These are phyloP conservation scores for Diceros bicornis DNA, from an alignment of 2,797 vertebrate species.

Conservation along the genomic window DNA sequence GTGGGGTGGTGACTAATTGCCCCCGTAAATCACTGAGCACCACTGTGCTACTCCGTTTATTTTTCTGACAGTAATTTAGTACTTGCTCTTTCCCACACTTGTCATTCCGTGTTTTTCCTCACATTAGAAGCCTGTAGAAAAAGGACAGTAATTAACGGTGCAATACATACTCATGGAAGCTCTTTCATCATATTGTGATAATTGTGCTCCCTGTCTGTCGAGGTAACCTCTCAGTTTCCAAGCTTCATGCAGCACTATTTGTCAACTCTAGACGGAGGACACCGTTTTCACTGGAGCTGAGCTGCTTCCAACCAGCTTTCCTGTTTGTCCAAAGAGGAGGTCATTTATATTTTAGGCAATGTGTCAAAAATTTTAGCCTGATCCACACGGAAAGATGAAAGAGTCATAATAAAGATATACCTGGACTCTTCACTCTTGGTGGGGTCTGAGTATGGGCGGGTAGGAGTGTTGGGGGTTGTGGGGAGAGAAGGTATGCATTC, in stretches of 20 bases:
- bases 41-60: conserved; percentile 97
- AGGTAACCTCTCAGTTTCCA: conserved; percentile 94
- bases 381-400: conserved; percentile 91
- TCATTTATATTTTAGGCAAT: conserved; percentile 94
- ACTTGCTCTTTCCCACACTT: conserved; percentile 99
- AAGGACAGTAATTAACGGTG: conserved; percentile 99
- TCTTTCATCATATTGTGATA: conserved; percentile 99
- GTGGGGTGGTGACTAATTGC: conserved; percentile 99
- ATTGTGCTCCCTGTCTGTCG: conserved; percentile 99
- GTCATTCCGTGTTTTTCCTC: conserved; percentile 99
- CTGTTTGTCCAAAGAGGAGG: conserved; percentile 93
- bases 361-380: conserved; percentile 94
- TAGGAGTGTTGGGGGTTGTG: not conserved
- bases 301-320: conserved; percentile 89
- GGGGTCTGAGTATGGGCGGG: conserved; percentile 34
- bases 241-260: conserved; percentile 94
- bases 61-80: conserved; percentile 99
- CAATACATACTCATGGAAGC: conserved; percentile 94
- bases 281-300: conserved; percentile 87
- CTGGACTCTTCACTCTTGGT: conserved; percentile 88
- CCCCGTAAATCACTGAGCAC: conserved; percentile 98
- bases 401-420: conserved; percentile 90
- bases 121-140: conserved; percentile 99
- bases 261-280: conserved; percentile 93
- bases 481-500: conserved; percentile 14